Conservation (phyloP, 2,113 vertebrate genomes). For the Lynx canadensis region DNA sequence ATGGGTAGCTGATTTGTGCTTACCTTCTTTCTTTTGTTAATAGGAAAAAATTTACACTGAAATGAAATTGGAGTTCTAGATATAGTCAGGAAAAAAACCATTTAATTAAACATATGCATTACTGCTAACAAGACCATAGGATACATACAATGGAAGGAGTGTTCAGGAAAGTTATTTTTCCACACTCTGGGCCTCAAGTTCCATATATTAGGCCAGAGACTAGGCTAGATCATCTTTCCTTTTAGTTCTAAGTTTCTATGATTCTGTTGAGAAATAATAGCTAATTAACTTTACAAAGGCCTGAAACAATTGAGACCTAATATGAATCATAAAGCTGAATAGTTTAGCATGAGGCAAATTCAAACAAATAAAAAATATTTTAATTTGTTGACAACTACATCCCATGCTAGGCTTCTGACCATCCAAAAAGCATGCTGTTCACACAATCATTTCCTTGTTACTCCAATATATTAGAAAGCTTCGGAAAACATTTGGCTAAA, state of each 20-base stretch:
- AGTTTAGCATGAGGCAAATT: not conserved
- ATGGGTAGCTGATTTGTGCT: conserved; percentile 3
- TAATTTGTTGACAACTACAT: not conserved
- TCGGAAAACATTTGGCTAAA: not conserved
- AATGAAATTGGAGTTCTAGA: not conserved
- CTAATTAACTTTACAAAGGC: not conserved
- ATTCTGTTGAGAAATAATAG: conserved; percentile 38
- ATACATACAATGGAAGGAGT: not conserved
- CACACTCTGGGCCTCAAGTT: not conserved
- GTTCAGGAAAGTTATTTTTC: not conserved
- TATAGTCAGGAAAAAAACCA: not conserved
- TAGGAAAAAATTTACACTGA: not conserved
- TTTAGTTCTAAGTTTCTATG: not conserved
- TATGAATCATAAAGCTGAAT: not conserved
- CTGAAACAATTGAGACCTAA: not conserved
- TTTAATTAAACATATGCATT: not conserved
- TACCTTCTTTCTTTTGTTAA: not conserved
- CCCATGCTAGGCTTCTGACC: not conserved
- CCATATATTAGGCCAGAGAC: not conserved
- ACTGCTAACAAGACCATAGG: not conserved
- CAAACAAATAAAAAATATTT: not conserved
- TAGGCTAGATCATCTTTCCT: not conserved
- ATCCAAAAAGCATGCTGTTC: not conserved
- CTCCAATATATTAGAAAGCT: not conserved
- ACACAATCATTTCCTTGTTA: not conserved